Evolutionary conservation across 2,797 vertebrate genomes (phyloP), one percentile per base, ranked within the genome.

Genomic region (Ctenopoma kingsleyae): DNA sequence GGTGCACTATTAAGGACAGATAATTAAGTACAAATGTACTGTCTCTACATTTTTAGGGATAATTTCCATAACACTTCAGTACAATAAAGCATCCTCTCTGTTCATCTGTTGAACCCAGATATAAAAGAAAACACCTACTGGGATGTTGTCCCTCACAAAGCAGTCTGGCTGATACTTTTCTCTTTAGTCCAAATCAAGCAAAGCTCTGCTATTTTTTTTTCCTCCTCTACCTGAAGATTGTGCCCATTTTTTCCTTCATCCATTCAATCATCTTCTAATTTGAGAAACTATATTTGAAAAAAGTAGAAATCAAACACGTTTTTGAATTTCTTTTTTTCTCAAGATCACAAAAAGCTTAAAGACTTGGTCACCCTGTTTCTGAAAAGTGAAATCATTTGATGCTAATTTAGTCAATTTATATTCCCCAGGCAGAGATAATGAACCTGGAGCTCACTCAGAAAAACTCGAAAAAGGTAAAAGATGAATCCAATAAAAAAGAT

Each of bases 161-260:
- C 54, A 49, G 27, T 12, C 27, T 23, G 20, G 20, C 59, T 22
- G 17, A 71, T 67, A 22, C 19, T 52, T 64, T 54, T 59, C 19
- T 32, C 30, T 54, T 59, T 17, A 56, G 51, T 27, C 2, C 30
- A 32, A 32, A 32, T 32, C 20, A 61, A 71, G 19, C 38, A 3
- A 27, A 48, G 23, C 19, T 70, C 6, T 10, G 27, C 32, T 38
- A 49, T 30, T 19, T 50, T 64, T 56, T 38, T 2, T 15, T 25
- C 23, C 3, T 20, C 32, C 17, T 50, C n/a, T 9, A 49, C 16
- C 13, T 48, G 53, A 40, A 17, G 8, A 54, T 25, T 25, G n/a
- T 57, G 41, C 4, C 1, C 66, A 15, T 27, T 40, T 2, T 54
- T 50, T 6, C 16, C 13, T 35, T 30, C 36, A 22, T 47, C 5